These are phyloP conservation scores for Luperina nickerlii DNA, from an alignment of 2,888 invertebrate genomes.

Conservation along the genomic window DNA sequence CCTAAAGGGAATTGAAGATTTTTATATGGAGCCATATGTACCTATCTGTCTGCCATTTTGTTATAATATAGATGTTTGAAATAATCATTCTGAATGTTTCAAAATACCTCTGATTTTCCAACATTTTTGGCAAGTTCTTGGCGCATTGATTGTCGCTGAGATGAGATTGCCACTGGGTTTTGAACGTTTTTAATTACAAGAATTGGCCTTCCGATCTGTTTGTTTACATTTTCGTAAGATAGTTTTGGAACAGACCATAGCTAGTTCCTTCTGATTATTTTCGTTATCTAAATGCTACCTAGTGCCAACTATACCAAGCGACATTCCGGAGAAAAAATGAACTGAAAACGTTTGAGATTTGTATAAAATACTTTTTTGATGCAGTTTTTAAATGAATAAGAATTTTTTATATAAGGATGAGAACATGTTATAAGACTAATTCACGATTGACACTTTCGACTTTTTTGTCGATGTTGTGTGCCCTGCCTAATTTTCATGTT, in stretches of 20 bases:
- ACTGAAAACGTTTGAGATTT: constrained; percentile 58
- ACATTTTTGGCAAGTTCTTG: too few relatives aligned
- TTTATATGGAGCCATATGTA: too few relatives aligned
- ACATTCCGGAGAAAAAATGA: constrained; percentile 64
- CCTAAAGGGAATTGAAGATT: neutral
- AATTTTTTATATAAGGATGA: constrained; percentile 40
- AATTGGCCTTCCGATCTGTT: neutral
- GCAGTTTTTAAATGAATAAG: constrained; percentile 52
- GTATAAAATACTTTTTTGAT: constrained; percentile 57
- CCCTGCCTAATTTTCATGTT: neutral
- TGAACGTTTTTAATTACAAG: too few relatives aligned
- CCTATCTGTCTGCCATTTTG: too few relatives aligned
- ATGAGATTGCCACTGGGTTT: too few relatives aligned
- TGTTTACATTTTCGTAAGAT: neutral
- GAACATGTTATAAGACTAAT: constrained; percentile 23
- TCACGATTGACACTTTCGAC: neutral
- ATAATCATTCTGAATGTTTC: too few relatives aligned
- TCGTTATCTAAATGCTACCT: constrained; percentile 10
- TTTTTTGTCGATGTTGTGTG: constrained; percentile 12
- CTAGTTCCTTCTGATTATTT: neutral
- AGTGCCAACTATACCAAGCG: constrained; percentile 9
- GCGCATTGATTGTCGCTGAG: too few relatives aligned
- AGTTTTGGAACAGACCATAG: neutral
- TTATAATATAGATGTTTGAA: too few relatives aligned
- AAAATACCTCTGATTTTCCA: too few relatives aligned